phyloP scores from a whole-genome alignment of 2,113 vertebrate species.

The Leiothrix lutea region DNA sequence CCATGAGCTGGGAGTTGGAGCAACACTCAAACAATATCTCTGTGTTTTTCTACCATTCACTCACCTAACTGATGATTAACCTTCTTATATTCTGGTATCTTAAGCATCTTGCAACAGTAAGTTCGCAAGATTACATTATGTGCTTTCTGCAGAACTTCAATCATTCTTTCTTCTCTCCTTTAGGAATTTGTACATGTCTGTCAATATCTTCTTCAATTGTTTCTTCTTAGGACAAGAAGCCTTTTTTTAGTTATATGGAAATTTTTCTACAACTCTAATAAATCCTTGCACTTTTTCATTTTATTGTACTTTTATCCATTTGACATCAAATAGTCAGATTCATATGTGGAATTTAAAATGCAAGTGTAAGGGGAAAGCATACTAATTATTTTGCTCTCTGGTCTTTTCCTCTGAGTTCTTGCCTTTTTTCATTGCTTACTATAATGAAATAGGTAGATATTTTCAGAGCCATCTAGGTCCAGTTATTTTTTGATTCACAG shows the following conservation, averaged over 20 bases:
- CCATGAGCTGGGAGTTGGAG: not conserved
- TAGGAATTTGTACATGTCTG: not conserved
- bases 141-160: not conserved
- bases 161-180: not conserved
- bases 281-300: not conserved
- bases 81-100: not conserved
- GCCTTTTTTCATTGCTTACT: not conserved
- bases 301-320: not conserved
- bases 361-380: not conserved
- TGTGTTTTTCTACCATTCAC: not conserved
- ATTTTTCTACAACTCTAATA: not conserved
- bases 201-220: not conserved
- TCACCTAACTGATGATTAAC: not conserved
- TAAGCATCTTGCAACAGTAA: not conserved
- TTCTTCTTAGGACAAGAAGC: not conserved
- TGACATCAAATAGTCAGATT: not conserved
- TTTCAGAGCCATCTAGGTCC: not conserved
- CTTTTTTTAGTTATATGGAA: not conserved
- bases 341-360: not conserved
- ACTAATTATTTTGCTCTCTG: not conserved
- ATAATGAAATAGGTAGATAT: not conserved
- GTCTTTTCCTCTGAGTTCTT: not conserved
- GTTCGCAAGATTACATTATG: not conserved
- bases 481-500: not conserved
- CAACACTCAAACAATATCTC: not conserved